Evolutionary conservation across 2,888 invertebrate species (phyloP), one percentile per base, ranked within the genome.

Genomic region (Latheticus oryzae): DNA sequence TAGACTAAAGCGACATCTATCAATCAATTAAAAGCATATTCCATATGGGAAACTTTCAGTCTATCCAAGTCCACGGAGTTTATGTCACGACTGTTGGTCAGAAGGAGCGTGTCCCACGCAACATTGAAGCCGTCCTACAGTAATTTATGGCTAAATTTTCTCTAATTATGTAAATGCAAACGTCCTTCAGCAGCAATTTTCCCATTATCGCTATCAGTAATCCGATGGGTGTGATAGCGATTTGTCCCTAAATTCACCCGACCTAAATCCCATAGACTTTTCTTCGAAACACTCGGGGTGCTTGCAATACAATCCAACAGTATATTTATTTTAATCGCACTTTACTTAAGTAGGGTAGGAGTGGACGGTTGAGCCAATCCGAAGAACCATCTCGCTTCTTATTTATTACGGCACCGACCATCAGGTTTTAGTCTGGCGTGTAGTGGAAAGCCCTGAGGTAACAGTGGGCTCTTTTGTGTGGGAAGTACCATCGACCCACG

Each of bases 161-260:
- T 48, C 55, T 47, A 56, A 47, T 55, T 56, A 56, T 56, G 48
- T 50, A 56, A 56, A 56, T 56, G 12, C 15, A 38, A 32, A 55
- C 38, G 48, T 16, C 42, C 56, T 56, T 56, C 35, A 28, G 30
- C 12, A 7, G 9, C 55, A 56, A 56, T 56, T 40, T 56, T 56
- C 24, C 16, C 17, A 37, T 45, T 54, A 32, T 19, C 28, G 23
- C 32, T 15, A 2, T 5, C 17, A 21, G 26, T 35, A 11, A 19
- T 23, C 40, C 24, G 12, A 16, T 15, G 13, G 35, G 16, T 8
- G 16, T n/a, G 33, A 33, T 13, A 11, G n/a, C n/a, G n/a, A n/a
- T n/a, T n/a, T n/a, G n/a, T n/a, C n/a, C n/a, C n/a, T n/a, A n/a
- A n/a, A n/a, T n/a, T n/a, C n/a, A n/a, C n/a, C n/a, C n/a, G n/a